phyloP scores from a whole-genome alignment of 2,113 vertebrate species.

The Silurus glanis region DNA sequence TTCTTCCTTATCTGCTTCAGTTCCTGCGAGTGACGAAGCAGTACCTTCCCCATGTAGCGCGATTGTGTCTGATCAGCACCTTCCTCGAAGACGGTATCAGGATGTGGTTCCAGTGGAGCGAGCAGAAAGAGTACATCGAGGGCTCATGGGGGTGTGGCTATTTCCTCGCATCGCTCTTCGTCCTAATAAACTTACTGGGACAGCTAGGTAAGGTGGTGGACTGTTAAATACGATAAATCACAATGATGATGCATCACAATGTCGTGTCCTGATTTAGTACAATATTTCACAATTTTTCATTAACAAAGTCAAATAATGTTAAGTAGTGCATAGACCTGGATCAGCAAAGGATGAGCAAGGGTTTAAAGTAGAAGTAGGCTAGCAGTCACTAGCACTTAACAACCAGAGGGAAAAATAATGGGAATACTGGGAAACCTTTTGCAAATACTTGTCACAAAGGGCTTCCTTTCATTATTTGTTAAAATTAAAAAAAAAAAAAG shows the following conservation, averaged over 20 bases:
- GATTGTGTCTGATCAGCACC: constrained; percentile 90
- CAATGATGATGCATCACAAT: neutral
- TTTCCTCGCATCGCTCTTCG: constrained; percentile 83
- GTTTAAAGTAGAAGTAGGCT: neutral
- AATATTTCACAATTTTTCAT: neutral
- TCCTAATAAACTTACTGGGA: constrained; percentile 85
- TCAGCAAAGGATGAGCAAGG: neutral
- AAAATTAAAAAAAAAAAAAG: no score
- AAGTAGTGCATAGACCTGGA: neutral
- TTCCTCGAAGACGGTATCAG: constrained; percentile 91
- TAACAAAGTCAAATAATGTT: neutral
- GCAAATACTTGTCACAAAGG: no score
- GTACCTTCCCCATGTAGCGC: constrained; percentile 87
- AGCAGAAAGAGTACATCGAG: constrained; percentile 90
- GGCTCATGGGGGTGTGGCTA: constrained; percentile 84
- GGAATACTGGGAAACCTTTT: no score
- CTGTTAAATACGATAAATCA: no score
- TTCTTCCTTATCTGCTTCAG: constrained; percentile 58
- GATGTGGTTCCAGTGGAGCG: constrained; percentile 93
- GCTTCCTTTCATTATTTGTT: no score
- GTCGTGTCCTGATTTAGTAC: neutral
- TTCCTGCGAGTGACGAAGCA: constrained; percentile 89
- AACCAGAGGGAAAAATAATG: no score
- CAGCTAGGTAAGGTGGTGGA: constrained; percentile 79
- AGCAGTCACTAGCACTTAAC: neutral